Conservation (phyloP, 2,797 vertebrate species). For the Gallinago stenura region DNA sequence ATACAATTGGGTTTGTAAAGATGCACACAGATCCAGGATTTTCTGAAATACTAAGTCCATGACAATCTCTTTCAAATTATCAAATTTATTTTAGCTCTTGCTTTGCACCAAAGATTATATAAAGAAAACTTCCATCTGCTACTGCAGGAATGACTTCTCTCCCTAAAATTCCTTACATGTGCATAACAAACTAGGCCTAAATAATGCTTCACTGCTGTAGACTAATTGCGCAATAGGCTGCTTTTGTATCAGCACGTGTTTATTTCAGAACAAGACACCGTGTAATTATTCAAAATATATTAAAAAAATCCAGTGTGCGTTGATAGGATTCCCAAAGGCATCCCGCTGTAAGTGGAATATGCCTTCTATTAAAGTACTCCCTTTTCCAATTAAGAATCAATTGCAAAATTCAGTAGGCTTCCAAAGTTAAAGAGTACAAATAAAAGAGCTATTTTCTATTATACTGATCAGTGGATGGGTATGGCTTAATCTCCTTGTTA, state of each 20-base stretch:
- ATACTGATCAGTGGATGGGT: neutral
- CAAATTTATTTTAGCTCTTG: neutral
- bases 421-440: neutral
- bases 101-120: neutral
- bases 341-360: neutral
- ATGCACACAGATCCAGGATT: neutral
- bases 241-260: neutral
- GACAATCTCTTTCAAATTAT: neutral
- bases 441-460: neutral
- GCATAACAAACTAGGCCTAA: neutral
- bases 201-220: neutral
- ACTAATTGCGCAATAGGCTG: neutral
- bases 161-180: neutral
- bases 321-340: neutral
- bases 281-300: neutral
- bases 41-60: neutral
- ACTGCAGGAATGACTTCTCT: neutral
- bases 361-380: neutral
- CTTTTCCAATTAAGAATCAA: neutral
- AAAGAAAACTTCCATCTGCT: slow-evolving; percentile 22
- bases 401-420: neutral
- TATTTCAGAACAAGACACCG: neutral
- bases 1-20: neutral
- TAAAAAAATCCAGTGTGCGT: neutral
- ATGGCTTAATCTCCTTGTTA: neutral